These are phyloP conservation scores for Cephonodes hylas DNA, from an alignment of 2,888 invertebrate species.

Conservation along the genomic window DNA sequence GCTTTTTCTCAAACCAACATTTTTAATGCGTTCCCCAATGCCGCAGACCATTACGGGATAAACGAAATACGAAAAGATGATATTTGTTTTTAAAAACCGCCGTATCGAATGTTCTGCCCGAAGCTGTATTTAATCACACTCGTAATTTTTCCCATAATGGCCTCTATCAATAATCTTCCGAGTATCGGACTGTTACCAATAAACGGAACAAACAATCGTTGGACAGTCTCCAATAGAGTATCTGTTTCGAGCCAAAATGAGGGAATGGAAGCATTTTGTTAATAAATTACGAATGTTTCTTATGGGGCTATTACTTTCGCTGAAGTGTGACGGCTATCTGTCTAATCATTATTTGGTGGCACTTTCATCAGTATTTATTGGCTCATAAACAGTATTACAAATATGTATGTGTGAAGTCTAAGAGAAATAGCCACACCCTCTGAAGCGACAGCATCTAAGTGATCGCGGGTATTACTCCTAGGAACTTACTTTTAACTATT, in stretches of 20 bases:
- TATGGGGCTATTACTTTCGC: conserved; percentile 40
- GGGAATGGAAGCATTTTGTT: conserved; percentile 40
- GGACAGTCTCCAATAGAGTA: conserved; percentile 54
- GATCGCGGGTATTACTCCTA: too few species aligned
- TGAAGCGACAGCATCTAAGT: too few species aligned
- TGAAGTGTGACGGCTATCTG: conserved; percentile 13
- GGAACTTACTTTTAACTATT: too few species aligned
- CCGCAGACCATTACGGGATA: not conserved
- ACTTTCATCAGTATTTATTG: not conserved
- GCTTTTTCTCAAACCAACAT: too few species aligned
- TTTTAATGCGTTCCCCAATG: too few species aligned
- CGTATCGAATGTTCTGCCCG: not conserved
- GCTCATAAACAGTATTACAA: too few species aligned
- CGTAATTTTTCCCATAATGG: conserved; percentile 14
- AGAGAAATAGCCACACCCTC: too few species aligned
- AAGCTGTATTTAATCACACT: conserved; percentile 1
- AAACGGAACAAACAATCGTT: conserved; percentile 44
- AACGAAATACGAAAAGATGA: not conserved
- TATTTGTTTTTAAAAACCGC: not conserved
- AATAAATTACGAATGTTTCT: conserved; percentile 40
- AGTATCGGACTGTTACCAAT: conserved; percentile 43
- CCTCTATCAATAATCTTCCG: conserved; percentile 38
- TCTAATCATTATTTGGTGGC: not conserved
- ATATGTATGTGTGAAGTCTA: too few species aligned
- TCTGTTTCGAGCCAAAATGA: conserved; percentile 48